phyloP scores from a whole-genome alignment of 2,797 vertebrate species.

The Acanthornis magna region DNA sequence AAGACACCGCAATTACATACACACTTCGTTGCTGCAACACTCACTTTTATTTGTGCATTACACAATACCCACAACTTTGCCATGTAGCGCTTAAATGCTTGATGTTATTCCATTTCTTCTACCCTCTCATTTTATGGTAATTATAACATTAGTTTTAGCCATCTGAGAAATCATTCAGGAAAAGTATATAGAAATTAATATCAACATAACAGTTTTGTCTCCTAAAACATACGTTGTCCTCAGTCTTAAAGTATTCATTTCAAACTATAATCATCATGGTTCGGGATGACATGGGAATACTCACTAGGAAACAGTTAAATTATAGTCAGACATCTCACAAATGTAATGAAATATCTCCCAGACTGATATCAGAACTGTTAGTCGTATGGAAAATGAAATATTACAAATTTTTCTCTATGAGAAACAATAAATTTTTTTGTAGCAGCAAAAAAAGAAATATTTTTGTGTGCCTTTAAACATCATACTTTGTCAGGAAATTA shows the following conservation, averaged over 20 bases:
- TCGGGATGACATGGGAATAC: not conserved
- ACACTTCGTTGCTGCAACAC: not conserved
- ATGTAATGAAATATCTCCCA: not conserved
- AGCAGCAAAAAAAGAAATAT: not conserved
- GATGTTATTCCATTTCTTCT: not conserved
- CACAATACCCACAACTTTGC: not conserved
- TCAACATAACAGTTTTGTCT: not conserved
- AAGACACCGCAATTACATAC: not conserved
- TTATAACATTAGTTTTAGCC: not conserved
- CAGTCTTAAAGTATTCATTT: not conserved
- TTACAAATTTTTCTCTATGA: not conserved
- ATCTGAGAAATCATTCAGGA: not conserved
- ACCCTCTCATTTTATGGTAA: not conserved
- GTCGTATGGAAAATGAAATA: not conserved
- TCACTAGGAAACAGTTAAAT: not conserved
- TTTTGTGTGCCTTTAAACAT: not conserved
- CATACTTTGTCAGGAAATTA: not conserved
- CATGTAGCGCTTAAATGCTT: not conserved
- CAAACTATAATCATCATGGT: not conserved
- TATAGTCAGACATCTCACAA: not conserved
- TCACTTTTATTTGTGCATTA: not conserved
- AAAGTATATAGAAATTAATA: not conserved
- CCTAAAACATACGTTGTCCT: not conserved
- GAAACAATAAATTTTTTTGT: not conserved
- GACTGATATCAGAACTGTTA: not conserved